Conservation (phyloP, 2,888 invertebrate species). For the Perithous albicinctus region DNA sequence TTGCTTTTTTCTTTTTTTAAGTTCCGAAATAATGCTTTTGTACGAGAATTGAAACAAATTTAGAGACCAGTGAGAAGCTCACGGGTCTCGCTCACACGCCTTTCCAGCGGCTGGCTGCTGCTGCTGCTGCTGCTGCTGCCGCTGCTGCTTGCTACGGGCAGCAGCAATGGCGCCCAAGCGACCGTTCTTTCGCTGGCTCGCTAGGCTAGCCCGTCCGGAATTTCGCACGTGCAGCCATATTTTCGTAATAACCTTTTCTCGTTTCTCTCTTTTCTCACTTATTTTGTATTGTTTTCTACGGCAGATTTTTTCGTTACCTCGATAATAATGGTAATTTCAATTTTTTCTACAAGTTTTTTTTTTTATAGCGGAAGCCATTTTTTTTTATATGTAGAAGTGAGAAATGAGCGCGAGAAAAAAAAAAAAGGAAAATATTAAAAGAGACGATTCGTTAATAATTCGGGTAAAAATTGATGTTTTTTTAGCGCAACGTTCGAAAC, state of each 20-base stretch:
- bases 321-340: neutral
- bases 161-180: conserved; percentile 66
- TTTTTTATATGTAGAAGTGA: neutral
- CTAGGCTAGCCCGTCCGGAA: conserved; percentile 61
- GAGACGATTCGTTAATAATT: neutral
- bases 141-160: conserved; percentile 53
- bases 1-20: conserved; percentile 55
- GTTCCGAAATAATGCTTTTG: conserved; percentile 35
- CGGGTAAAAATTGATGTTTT: neutral
- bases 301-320: neutral
- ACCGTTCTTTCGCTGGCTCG: conserved; percentile 59
- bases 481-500: conserved; percentile 2
- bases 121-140: conserved; percentile 49
- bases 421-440: neutral
- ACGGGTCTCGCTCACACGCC: conserved; percentile 65
- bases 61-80: conserved; percentile 63
- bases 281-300: conserved; percentile 2
- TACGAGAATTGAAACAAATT: conserved; percentile 59
- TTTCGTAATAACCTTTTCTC: conserved; percentile 4
- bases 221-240: conserved; percentile 66
- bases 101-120: conserved; percentile 62
- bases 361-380: neutral
- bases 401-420: neutral
- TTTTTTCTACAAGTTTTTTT: neutral
- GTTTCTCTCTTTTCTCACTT: neutral